Evolutionary conservation across 2,113 vertebrate species (phyloP), one percentile per base, ranked within the genome.

Genomic region (Macrotus californicus): DNA sequence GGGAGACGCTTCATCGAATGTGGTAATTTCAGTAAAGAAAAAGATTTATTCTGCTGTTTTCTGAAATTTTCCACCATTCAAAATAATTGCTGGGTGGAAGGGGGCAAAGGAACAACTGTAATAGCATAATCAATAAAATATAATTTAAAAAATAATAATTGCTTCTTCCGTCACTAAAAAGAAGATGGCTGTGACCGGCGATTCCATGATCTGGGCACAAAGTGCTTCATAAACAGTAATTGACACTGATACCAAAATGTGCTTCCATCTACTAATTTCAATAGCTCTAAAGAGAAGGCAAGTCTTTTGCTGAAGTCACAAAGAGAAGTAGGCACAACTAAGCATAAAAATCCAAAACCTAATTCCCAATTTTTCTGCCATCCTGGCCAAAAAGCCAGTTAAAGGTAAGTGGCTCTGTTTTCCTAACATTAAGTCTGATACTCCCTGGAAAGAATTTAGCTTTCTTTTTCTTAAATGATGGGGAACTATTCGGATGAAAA

Each of bases 241-340:
- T 88, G 95, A 92, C n/a, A 70, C 41, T 93, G 91, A 77, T 85
- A 89, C 61, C 43, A 56, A 95, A 95, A 92, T 64, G 16, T 76
- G 34, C 24, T 87, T 96, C 75, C 56, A 76, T 46, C 79, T 86
- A 56, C 83, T 66, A 84, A 86, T 87, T 92, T 93, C 76, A 79
- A 83, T 43, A 87, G 5, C 70, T 67, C 84, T 91, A 81, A 92
- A 87, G 59, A 92, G 46, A 90, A 96, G 64, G 34, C 43, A 92
- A 50, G 31, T 59, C 24, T 90, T 75, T 79, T 94, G 24, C 29
- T 24, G 91, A 92, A 90, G 66, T 12, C 73, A 84, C 14, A 76
- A 89, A 93, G 18, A 75, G 26, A 85, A 92, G 41, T 24, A 94
- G 21, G 39, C 19, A 92, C n/a, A 94, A 93, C n/a, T 87, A 87